Evolutionary conservation across 2,888 invertebrate species (phyloP).

Genomic region (Drosophila histrio): DNA sequence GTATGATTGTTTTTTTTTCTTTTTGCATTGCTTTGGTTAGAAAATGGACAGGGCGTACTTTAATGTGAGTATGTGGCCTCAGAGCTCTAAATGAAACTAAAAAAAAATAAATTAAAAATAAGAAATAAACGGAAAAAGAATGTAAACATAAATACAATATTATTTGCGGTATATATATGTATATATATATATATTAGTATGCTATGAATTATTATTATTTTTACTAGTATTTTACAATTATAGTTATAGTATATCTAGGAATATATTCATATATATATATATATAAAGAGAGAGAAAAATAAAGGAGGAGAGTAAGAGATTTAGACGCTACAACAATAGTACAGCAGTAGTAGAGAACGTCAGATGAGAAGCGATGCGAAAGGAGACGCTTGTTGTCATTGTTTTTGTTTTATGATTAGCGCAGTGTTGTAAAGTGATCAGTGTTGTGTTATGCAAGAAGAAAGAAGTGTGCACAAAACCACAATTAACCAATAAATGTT

Average conservation of each 20-base stretch:
- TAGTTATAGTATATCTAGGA: slow-evolving; percentile 23
- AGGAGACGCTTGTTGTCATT: slow-evolving; percentile 17
- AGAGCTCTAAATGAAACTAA: slow-evolving; percentile 54
- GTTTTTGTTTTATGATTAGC: slow-evolving; percentile 1
- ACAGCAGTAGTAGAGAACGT: slow-evolving; percentile 31
- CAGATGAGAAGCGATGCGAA: slow-evolving; percentile 45
- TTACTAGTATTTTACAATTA: slow-evolving; percentile 35
- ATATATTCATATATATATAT: slow-evolving; percentile 14
- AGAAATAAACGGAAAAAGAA: slow-evolving; percentile 16
- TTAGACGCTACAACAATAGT: slow-evolving; percentile 42
- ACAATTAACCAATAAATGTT: slow-evolving; percentile 25
- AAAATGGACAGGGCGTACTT: slow-evolving; percentile 40
- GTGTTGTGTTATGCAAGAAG: slow-evolving; percentile 37
- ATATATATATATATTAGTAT: slow-evolving; percentile 45
- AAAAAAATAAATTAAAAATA: slow-evolving; percentile 33
- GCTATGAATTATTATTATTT: slow-evolving; percentile 18
- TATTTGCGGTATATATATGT: slow-evolving; percentile 35
- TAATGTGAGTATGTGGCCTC: slow-evolving; percentile 40
- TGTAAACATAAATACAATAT: slow-evolving; percentile 24
- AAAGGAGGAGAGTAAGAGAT: slow-evolving; percentile 15
- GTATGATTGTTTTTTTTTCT: not conserved
- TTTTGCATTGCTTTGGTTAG: slow-evolving; percentile 31
- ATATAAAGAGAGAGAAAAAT: slow-evolving; percentile 6
- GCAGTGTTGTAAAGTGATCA: slow-evolving; percentile 18
- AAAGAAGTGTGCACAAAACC: slow-evolving; percentile 23